Base-by-base conservation (phyloP, 2,888 invertebrate genomes). In the Megalurothrips usitatus region DNA sequence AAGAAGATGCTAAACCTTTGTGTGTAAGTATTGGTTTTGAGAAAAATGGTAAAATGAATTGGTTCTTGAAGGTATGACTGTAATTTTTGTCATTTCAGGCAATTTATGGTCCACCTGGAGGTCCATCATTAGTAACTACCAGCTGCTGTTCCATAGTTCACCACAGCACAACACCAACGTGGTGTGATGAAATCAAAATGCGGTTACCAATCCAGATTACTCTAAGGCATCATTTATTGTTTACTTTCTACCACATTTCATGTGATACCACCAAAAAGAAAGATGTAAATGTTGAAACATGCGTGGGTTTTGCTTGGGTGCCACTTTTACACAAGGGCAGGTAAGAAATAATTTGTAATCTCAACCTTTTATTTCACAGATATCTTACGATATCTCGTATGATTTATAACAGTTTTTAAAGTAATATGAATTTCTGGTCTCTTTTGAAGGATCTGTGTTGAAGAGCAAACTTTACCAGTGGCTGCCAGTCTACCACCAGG, bases 181-280 rank as follows among this genome's bases (percentile, higher is more conserved):
- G 97, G 94, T 93, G 95, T 86, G 97, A 97, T 87, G 98, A 98
- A 89, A 92, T 97, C 79, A 99, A 99, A 89, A 90, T 99, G 82
- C 91, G 93, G 43, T 89, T 99, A 58, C 99, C 99, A 0, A 91
- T 95, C 26, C 93, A 95, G 83, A 89, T 99, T 80, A 93, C 94
- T 78, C 88, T 92, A 0, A 92, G 93, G 80, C 98, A 98, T 87
- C 99, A 99, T 87, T 88, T 99, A 81, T 90, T 99, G 81, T 98
- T 99, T 88, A 95, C 96, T 6, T 98, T 99, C 88, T 94, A 95
- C 86, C 99, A 99, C 87, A 94, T 99, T 82, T 96, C 97, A 82
- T 98, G 98, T 86, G 95, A 96, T 88, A 90, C 94, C 83, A 91
- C 94, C 80, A 94, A 94, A 87, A 91, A 91, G 85, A 94, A 94